phyloP scores from a whole-genome alignment of 2,888 invertebrate species.

The Campaea margaritaria region DNA sequence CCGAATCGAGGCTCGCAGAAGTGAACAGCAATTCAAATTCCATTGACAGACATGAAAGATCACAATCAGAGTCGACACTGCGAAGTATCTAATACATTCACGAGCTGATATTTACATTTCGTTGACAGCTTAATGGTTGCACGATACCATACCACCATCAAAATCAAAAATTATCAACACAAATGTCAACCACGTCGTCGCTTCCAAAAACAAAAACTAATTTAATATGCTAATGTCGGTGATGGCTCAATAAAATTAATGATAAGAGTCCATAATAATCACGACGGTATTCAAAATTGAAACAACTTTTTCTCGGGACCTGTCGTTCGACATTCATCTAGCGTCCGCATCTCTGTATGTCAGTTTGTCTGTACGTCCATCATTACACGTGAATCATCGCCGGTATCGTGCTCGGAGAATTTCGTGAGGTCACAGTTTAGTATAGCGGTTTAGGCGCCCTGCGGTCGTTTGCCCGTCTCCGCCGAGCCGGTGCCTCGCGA shows the following conservation, averaged over 20 bases:
- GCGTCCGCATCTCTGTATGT: conserved; percentile 72
- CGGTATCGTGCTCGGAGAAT: conserved; percentile 78
- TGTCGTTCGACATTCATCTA: conserved; percentile 73
- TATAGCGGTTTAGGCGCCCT: conserved; percentile 84
- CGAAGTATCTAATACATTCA: conserved; percentile 38
- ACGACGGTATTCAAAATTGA: conserved; percentile 52
- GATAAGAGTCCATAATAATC: conserved; percentile 56
- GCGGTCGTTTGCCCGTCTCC: conserved; percentile 71
- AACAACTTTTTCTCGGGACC: conserved; percentile 54
- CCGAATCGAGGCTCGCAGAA: conserved; percentile 42
- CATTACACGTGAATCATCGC: conserved; percentile 81
- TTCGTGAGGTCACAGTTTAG: conserved; percentile 85
- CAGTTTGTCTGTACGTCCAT: conserved; percentile 72
- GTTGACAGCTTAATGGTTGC: conserved; percentile 60
- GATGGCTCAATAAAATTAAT: conserved; percentile 68
- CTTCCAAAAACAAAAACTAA: conserved; percentile 58
- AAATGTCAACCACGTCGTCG: conserved; percentile 45
- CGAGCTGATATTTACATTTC: conserved; percentile 51
- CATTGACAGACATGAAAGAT: conserved; percentile 43
- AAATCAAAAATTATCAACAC: conserved; percentile 51
- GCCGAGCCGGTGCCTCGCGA: conserved; percentile 50
- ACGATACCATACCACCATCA: conserved; percentile 51
- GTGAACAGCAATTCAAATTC: conserved; percentile 29
- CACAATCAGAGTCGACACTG: conserved; percentile 45
- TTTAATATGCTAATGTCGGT: conserved; percentile 63